A percentile compares a stretch with the other conserved stretches of the same genome.
These are phyloP conservation scores for Fringilla coelebs DNA, from an alignment of 2,797 vertebrate genomes.

Conservation along the genomic window DNA sequence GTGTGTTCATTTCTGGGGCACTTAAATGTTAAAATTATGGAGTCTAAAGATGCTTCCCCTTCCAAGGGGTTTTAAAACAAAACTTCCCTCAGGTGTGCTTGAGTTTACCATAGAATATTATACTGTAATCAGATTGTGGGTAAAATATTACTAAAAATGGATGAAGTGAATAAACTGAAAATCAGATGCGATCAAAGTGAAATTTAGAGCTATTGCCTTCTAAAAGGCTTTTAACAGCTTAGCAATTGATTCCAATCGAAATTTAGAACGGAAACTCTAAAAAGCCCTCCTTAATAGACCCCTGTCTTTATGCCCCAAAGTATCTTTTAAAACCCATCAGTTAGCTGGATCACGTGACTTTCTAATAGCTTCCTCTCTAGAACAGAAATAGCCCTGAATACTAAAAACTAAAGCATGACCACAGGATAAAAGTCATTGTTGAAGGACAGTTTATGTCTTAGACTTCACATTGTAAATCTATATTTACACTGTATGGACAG, in stretches of 20 bases:
- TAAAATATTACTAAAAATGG: background rate
- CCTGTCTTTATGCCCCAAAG: background rate
- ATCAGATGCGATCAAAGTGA: background rate
- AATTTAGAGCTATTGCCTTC: background rate
- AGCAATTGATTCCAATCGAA: background rate
- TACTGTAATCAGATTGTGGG: background rate
- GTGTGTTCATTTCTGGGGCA: background rate
- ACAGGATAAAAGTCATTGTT: background rate
- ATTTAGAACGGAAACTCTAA: background rate
- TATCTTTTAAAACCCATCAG: background rate
- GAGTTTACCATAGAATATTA: background rate
- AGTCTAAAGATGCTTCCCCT: background rate
- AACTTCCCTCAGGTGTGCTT: too few species aligned
- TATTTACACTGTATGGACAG: too few species aligned
- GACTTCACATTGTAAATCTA: background rate
- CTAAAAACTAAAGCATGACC: background rate
- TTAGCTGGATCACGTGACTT: background rate
- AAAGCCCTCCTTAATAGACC: background rate
- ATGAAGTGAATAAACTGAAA: background rate
- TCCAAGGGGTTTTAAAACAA: background rate
- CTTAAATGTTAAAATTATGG: accelerated
- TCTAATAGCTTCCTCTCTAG: background rate
- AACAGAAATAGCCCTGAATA: background rate
- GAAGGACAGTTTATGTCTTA: background rate
- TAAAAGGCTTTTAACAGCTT: background rate